Evolutionary conservation across 30 jellyfish, hydroid and myxozoan species (phyloP), one percentile per base, ranked within the genome.

Genomic region (Cassiopea xamachana): DNA sequence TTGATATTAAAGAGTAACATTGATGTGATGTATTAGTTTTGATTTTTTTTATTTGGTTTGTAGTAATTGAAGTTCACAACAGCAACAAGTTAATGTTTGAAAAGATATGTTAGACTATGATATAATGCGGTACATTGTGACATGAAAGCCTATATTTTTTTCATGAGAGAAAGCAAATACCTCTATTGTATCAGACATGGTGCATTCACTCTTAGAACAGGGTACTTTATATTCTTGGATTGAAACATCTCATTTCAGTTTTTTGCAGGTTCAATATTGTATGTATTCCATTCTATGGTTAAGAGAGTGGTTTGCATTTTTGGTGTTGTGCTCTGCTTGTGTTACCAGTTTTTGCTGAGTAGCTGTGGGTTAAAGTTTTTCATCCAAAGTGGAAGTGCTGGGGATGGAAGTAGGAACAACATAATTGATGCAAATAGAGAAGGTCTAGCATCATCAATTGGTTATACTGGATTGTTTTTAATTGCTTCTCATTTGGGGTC

Each of bases 391-490:
- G 98, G 97, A 9, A 74, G 87, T 60, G n/a, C 46, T 8, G 97
- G 97, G 2, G 92, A 84, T 62, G 90, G 92, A 15, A 69, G 85
- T 55, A 76, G 98, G 18, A 60, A 51, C 43, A 76, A 69, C 79
- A 27, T 94, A 62, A 10, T 94, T n/a, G 98, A 94, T 81, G 98
- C 98, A 59, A 94, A 94, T 82, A 90, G 98, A 10, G 98, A 94
- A 90, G 98, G 98, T 7, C 61, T 94, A 8, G 67, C 77, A 14
- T 94, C 98, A 17, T 82, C 89, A 48, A 48, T 85, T 59, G 98
- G 98, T 16, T 85, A 81, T 62, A 50, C 92, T 71, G 86, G 93
- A 1, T 51, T 94, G 70, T 94, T 84, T 80, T 48, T 94, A 43
- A 44, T 90, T 64, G 93, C 98, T 15, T 50, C 85, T 62, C 93